These are phyloP conservation scores for Conopomorpha cramerella DNA, from an alignment of 1,140 invertebrate species.

Conservation along the genomic window DNA sequence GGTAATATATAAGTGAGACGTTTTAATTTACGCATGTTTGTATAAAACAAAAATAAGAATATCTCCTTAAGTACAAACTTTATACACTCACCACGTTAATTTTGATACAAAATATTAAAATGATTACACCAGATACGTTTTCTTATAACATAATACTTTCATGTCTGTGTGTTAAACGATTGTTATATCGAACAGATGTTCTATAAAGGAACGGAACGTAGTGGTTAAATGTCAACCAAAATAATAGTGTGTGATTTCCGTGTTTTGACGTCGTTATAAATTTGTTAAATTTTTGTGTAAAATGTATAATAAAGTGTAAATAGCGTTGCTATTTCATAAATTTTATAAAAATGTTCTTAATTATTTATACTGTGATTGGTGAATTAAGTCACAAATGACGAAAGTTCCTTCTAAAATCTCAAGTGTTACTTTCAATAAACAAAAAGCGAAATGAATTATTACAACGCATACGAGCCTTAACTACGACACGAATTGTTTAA, in stretches of 20 bases:
- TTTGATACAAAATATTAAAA: no score
- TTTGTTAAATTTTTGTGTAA: constrained; percentile 13
- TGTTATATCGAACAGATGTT: neutral
- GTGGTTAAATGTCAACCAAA: constrained; percentile 26
- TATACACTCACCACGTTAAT: no score
- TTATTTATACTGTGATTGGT: no score
- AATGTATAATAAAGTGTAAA: constrained; percentile 18
- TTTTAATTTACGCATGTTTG: neutral
- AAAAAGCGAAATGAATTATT: no score
- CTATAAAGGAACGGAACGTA: constrained; percentile 10
- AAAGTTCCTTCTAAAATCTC: no score
- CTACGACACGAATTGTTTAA: no score
- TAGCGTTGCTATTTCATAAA: constrained; percentile 6
- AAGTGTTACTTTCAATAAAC: no score
- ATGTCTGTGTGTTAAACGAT: neutral
- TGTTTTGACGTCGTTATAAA: constrained; percentile 22
- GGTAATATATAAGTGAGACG: neutral
- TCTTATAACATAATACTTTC: neutral
- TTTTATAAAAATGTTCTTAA: constrained; percentile 10
- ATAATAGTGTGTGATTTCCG: constrained; percentile 21
- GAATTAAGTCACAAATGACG: no score
- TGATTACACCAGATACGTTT: neutral
- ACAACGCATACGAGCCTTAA: no score
- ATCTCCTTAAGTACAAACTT: no score
- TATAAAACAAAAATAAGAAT: no score